Base-by-base conservation (phyloP, 2,888 invertebrate genomes). In the Amorpha juglandis region DNA sequence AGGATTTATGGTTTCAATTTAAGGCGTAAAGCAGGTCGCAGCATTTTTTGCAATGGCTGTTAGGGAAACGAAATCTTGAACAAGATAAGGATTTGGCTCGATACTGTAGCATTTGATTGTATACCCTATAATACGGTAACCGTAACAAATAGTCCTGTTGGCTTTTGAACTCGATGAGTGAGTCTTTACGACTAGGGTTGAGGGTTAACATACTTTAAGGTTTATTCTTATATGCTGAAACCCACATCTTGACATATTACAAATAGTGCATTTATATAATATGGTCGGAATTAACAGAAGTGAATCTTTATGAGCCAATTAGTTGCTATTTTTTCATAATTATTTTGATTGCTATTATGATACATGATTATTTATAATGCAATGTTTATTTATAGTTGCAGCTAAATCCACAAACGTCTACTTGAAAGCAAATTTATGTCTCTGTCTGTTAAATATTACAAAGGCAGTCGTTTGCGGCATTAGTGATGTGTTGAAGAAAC, bases 111-210 rank as follows among this genome's bases (percentile, higher is more conserved):
- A 82, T 75, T 78, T 76, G 71, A 76, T 53, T 55, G 35, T 38
- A 38, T 79, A 78, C 77, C 80, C 71, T 76, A 75, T 74, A 86
- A 86, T 84, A 86, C 71, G 63, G 68, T 66, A 77, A 76, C 70
- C 75, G 77, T 83, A 84, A 90, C 84, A 82, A 86, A 89, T 88
- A 81, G 85, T 79, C 82, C 81, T 77, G 78, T 91, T 91, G 87
- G 81, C 91, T 88, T 90, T 91, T 91, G 90, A 92, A 88, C 92
- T 84, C 89, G 89, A 83, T 89, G 90, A 91, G 89, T 90, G 89
- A 91, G 91, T 89, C 91, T 90, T 91, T 87, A 87, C 71, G 65
- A 55, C 66, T 76, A 78, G 78, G 70, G 78, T 42, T 69, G 68
- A 33, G 65, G 58, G 47, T 58, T 65, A 42, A 16, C 50, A 14